A percentile compares a stretch with the other conserved stretches of the same genome.
Conservation (phyloP, 2,797 vertebrate genomes). For the Odontamblyopus rebecca region DNA sequence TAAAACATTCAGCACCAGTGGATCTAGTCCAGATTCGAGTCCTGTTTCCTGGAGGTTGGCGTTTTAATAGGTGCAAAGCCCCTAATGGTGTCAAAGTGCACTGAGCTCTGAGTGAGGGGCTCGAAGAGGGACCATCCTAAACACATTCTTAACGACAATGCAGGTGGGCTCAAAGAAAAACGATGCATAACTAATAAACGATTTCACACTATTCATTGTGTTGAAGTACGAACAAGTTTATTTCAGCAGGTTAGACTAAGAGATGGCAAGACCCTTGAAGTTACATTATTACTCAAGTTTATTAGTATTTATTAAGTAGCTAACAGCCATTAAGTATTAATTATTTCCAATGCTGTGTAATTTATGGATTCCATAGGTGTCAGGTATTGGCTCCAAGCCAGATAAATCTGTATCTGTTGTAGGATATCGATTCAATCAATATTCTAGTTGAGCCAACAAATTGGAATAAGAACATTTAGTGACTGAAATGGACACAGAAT, state of each 20-base stretch:
- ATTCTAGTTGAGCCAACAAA: neutral
- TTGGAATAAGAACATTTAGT: too few species aligned
- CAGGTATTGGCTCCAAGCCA: too few species aligned
- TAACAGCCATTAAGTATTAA: too few species aligned
- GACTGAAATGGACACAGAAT: too few species aligned
- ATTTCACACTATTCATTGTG: neutral
- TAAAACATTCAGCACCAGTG: constrained; percentile 10
- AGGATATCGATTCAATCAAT: neutral
- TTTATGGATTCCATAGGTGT: too few species aligned
- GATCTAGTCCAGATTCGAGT: constrained; percentile 1
- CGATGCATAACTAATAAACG: neutral
- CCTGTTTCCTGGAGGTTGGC: constrained; percentile 7
- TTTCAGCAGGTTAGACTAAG: constrained; percentile 2
- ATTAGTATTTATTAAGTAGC: too few species aligned
- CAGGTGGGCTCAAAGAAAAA: constrained; percentile 2
- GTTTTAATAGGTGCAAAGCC: constrained; percentile 37
- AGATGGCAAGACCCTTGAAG: neutral
- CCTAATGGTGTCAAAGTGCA: constrained; percentile 10
- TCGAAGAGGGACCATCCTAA: constrained; percentile 1
- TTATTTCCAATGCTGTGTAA: too few species aligned
- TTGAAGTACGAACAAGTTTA: neutral
- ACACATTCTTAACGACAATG: neutral
- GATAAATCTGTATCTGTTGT: too few species aligned
- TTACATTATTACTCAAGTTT: too few species aligned
- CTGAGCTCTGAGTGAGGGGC: neutral